phyloP scores from a whole-genome alignment of 2,888 invertebrate genomes.

The Netelia melanura region DNA sequence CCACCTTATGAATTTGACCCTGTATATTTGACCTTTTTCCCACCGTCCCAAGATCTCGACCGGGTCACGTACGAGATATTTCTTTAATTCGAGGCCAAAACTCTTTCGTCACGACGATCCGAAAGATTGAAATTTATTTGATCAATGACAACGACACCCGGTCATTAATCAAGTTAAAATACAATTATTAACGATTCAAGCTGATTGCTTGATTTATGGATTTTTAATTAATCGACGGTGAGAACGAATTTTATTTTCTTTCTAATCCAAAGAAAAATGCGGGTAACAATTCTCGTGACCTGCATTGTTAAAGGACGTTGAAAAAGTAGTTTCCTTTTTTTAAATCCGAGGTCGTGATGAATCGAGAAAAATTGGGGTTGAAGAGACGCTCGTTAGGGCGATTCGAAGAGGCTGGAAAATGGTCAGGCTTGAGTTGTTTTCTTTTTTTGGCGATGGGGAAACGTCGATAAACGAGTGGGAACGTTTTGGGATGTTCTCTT shows the following conservation, averaged over 20 bases:
- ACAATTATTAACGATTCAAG: slow-evolving; percentile 10
- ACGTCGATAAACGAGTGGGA: slow-evolving; percentile 50
- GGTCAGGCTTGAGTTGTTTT: slow-evolving; percentile 1
- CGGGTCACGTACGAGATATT: slow-evolving; percentile 29
- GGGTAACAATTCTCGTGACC: slow-evolving; percentile 31
- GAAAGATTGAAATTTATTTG: slow-evolving; percentile 46
- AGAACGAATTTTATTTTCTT: slow-evolving; percentile 13
- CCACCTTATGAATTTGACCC: too few relatives aligned
- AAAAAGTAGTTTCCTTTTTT: neutral
- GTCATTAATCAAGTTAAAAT: neutral
- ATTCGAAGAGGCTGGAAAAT: slow-evolving; percentile 39
- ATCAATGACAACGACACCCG: neutral
- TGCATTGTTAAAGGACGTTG: slow-evolving; percentile 4
- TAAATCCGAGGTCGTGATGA: slow-evolving; percentile 11
- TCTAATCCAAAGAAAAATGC: slow-evolving; percentile 17
- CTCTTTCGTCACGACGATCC: neutral
- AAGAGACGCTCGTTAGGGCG: slow-evolving; percentile 64
- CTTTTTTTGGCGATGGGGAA: slow-evolving; percentile 51
- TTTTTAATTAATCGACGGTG: slow-evolving; percentile 59
- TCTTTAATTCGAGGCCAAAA: slow-evolving; percentile 7
- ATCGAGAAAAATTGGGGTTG: slow-evolving; percentile 65
- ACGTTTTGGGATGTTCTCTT: slow-evolving; percentile 14
- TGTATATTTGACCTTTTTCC: neutral
- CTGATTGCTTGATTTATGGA: slow-evolving; percentile 58
- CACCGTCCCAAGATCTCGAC: neutral